Evolutionary conservation across 2,113 vertebrate genomes (phyloP).

Genomic region (Scomber scombrus): DNA sequence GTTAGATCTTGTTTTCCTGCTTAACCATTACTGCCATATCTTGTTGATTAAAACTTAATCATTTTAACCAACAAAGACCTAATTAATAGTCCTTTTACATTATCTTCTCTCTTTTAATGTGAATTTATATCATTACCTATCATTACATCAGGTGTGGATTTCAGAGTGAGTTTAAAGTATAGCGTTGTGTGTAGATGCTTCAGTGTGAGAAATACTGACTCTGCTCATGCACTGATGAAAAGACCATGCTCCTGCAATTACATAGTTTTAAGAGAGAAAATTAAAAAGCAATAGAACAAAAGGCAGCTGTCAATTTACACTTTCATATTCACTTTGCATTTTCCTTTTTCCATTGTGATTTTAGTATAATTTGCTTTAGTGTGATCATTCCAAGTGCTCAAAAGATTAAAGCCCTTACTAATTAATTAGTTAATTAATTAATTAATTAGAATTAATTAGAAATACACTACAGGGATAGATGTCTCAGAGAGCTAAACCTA

Average conservation of each 20-base stretch:
- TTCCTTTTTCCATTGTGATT: neutral
- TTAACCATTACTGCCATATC: neutral
- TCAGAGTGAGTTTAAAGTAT: neutral
- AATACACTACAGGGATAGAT: neutral
- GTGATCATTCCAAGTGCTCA: neutral
- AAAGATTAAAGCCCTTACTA: neutral
- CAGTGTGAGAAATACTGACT: neutral
- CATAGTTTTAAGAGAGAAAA: neutral
- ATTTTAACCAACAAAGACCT: neutral
- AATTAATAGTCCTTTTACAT: neutral
- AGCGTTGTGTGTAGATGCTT: neutral
- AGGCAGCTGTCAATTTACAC: neutral
- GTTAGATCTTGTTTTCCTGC: neutral
- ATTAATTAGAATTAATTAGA: neutral
- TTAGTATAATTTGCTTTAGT: neutral
- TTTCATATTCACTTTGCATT: neutral
- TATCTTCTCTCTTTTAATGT: neutral
- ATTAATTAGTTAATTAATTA: neutral
- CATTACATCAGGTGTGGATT: neutral
- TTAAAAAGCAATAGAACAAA: neutral
- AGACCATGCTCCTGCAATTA: neutral
- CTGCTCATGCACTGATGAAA: neutral
- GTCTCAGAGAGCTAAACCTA: conserved; percentile 3
- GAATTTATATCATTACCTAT: neutral
- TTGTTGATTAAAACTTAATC: neutral